Evolutionary conservation across 2,888 invertebrate genomes (phyloP), one percentile per base, ranked within the genome.

Genomic region (Epirrhoe alternata): DNA sequence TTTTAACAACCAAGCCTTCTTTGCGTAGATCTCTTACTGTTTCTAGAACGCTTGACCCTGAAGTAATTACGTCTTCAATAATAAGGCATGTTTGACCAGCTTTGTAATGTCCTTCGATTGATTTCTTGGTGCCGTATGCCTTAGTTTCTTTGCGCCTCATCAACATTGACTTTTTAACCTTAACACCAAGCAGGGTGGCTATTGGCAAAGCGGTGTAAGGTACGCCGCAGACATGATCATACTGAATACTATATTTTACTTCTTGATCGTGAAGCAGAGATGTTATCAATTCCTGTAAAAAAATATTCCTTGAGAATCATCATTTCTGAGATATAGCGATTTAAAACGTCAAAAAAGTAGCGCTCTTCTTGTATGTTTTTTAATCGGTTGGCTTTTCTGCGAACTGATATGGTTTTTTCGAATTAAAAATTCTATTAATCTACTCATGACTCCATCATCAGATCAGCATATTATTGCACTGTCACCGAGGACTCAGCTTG

Each of bases 181-280:
- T 94, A 3, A 96, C 89, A 2, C 97, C 96, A 6, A 98, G 94
- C 50, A 98, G 94, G 0, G 99, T 98, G 0, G 99, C 98, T 64
- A 99, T 95, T 0, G 99, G 99, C 59, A 99, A 89, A 1, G 99
- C 99, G 1, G 99, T 99, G 78, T 99, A 99, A 0, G 99, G 99
- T 0, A 99, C 99, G 1, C 99, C 99, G 87, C 99, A 99, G 12
- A 99, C 89, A 74, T 97, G 95, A 75, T 97, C 95, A 71, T 94
- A 94, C 31, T 88, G 80, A 31, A 90, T 83, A 47, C 12, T 42
- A 10, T 93, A 83, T 64, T 94, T 86, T 16, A 94, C 87, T 0
- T 94, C 90, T 67, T 94, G 89, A 16, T 95, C 94, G 59, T 81
- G 77, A 1, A 90, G 68, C 12, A 92, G 73, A 14, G 78, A 74